Conservation (phyloP, 2,113 vertebrate genomes). For the Pelecanoides urinatrix region DNA sequence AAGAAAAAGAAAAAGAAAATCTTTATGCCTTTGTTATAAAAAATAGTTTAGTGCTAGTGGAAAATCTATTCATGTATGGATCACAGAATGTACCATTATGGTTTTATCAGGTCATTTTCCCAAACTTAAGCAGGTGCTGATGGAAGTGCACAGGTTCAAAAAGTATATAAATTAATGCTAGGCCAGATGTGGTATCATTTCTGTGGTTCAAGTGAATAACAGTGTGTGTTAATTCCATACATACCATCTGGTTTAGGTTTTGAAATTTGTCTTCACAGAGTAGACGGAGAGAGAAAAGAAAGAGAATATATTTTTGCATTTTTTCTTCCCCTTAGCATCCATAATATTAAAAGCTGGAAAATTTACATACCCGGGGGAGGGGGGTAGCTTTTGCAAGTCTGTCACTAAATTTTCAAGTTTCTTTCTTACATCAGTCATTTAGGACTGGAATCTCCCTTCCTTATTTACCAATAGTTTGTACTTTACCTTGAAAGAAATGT, state of each 20-base stretch:
- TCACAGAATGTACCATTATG: not conserved
- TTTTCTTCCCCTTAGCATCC: not conserved
- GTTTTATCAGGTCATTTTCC: not conserved
- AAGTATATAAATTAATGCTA: not conserved
- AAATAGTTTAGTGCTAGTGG: not conserved
- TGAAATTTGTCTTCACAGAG: not conserved
- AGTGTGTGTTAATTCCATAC: not conserved
- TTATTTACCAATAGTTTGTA: not conserved
- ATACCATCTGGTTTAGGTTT: not conserved
- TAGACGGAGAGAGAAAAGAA: not conserved
- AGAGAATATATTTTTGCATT: not conserved
- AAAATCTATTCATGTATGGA: not conserved
- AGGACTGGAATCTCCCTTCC: not conserved
- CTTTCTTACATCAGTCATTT: not conserved
- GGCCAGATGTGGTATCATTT: not conserved
- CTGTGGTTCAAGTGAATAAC: not conserved
- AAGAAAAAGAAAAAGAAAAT: no score
- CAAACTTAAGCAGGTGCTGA: not conserved
- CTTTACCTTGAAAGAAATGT: not conserved
- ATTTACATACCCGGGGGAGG: not conserved
- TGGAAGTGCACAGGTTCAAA: not conserved
- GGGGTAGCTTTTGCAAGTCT: not conserved
- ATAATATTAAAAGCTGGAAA: not conserved
- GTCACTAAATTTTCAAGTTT: not conserved
- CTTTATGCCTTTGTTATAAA: not conserved